A percentile compares a stretch with the other conserved stretches of the same genome.
These are phyloP conservation scores for Amiota communis DNA, from an alignment of 2,888 invertebrate species.

Conservation along the genomic window DNA sequence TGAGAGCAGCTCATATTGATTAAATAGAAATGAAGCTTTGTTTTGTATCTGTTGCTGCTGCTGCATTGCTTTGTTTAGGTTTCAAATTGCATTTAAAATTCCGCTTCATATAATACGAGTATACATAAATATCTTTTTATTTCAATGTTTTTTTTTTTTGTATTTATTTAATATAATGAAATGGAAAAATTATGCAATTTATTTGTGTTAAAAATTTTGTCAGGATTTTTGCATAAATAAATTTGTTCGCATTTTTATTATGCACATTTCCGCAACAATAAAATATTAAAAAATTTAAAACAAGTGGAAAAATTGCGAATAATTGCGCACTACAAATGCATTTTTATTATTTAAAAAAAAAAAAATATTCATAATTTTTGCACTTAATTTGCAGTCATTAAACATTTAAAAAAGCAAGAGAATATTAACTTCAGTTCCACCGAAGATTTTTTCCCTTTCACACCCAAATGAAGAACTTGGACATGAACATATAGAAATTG, in stretches of 20 bases:
- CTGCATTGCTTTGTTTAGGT: background rate
- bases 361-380: constrained; percentile 3
- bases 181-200: too few relatives aligned
- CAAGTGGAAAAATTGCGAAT: background rate
- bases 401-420: background rate
- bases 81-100: background rate
- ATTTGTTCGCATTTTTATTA: too few relatives aligned
- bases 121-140: background rate
- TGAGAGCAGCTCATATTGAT: too few relatives aligned
- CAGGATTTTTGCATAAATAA: too few relatives aligned
- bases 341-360: constrained; percentile 2
- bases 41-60: background rate
- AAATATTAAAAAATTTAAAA: background rate
- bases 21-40: background rate
- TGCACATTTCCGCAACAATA: constrained; percentile 5
- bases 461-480: too few relatives aligned
- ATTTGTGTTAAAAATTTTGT: too few relatives aligned
- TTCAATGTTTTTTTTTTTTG: background rate
- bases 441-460: too few relatives aligned
- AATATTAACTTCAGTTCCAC: too few relatives aligned
- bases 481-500: too few relatives aligned
- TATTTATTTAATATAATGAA: too few relatives aligned
- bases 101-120: background rate
- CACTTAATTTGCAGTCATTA: constrained; percentile 10
- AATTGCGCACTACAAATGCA: background rate